These are phyloP conservation scores for Lepus europaeus DNA, from an alignment of 2,113 vertebrate genomes.

Conservation along the genomic window DNA sequence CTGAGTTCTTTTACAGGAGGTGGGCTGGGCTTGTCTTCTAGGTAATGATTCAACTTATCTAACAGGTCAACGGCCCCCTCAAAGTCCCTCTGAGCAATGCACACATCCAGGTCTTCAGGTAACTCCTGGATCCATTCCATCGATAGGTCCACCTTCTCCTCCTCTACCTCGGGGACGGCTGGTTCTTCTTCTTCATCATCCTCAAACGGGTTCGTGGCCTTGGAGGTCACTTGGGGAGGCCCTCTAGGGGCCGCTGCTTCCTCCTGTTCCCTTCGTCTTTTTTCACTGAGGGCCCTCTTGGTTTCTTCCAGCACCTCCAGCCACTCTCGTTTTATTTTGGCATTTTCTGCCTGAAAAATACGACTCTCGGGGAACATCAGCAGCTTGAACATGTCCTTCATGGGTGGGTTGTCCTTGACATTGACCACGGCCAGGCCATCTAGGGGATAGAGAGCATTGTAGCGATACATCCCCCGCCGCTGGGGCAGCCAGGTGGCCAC, in stretches of 20 bases:
- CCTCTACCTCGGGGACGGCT: slow-evolving; percentile 81
- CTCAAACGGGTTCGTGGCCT: slow-evolving; percentile 94
- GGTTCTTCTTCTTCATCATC: slow-evolving; percentile 82
- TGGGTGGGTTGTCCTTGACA: slow-evolving; percentile 98
- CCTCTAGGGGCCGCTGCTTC: slow-evolving; percentile 86
- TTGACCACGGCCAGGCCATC: slow-evolving; percentile 97
- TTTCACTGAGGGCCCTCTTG: slow-evolving; percentile 94
- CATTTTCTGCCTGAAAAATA: slow-evolving; percentile 99
- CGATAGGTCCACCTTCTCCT: slow-evolving; percentile 92
- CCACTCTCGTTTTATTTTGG: slow-evolving; percentile 99
- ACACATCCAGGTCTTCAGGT: slow-evolving; percentile 97
- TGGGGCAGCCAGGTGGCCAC: slow-evolving; percentile 96
- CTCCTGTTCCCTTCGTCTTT: slow-evolving; percentile 93
- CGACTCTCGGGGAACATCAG: slow-evolving; percentile 98
- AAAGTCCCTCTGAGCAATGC: slow-evolving; percentile 98
- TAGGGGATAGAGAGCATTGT: slow-evolving; percentile 95
- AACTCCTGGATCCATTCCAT: slow-evolving; percentile 98
- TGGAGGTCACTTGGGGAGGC: slow-evolving; percentile 83
- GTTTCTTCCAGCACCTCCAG: slow-evolving; percentile 97
- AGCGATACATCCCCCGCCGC: slow-evolving; percentile 94
- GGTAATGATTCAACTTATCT: slow-evolving; percentile 95
- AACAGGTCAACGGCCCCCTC: slow-evolving; percentile 97
- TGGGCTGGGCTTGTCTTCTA: slow-evolving; percentile 92
- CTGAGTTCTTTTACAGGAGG: slow-evolving; percentile 93
- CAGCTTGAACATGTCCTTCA: slow-evolving; percentile 99